Evolutionary conservation across 2,888 invertebrate species (phyloP).

Genomic region (Timema cristinae): DNA sequence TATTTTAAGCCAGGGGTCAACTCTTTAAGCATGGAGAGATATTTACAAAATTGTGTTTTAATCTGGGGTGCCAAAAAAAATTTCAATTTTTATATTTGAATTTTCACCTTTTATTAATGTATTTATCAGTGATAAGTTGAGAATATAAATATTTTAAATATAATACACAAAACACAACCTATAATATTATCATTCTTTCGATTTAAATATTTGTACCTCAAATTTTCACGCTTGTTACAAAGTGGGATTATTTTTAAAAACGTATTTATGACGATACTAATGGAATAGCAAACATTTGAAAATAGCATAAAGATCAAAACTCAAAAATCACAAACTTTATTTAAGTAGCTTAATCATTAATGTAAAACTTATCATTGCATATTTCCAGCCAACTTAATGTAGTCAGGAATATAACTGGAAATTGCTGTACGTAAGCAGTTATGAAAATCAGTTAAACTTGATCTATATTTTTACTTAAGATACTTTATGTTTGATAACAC

Average conservation of each 20-base stretch:
- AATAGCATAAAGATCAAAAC: too few relatives aligned
- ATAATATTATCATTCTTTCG: not conserved
- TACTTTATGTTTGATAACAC: too few relatives aligned
- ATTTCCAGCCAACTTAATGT: not conserved
- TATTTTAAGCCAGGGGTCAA: not conserved
- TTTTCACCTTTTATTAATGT: not conserved
- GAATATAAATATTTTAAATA: not conserved
- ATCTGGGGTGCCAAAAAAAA: not conserved
- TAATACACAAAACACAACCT: not conserved
- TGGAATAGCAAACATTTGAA: too few relatives aligned
- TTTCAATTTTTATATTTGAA: too few relatives aligned
- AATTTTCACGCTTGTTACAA: not conserved
- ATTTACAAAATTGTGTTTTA: not conserved
- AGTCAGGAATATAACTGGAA: conserved; percentile 14
- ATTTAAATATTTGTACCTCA: not conserved
- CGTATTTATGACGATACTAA: too few relatives aligned
- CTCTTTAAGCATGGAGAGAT: not conserved
- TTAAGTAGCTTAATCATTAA: too few relatives aligned
- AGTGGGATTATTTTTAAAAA: too few relatives aligned
- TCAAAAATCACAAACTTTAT: too few relatives aligned
- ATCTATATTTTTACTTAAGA: too few relatives aligned
- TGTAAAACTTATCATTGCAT: not conserved
- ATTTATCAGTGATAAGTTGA: not conserved
- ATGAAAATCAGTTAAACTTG: too few relatives aligned
- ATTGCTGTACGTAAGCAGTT: not conserved